Percentiles rank a stretch among this genome's conserved stretches.
phyloP scores from a whole-genome alignment of 2,888 invertebrate genomes.

The Eumacrocentrus americanus region DNA sequence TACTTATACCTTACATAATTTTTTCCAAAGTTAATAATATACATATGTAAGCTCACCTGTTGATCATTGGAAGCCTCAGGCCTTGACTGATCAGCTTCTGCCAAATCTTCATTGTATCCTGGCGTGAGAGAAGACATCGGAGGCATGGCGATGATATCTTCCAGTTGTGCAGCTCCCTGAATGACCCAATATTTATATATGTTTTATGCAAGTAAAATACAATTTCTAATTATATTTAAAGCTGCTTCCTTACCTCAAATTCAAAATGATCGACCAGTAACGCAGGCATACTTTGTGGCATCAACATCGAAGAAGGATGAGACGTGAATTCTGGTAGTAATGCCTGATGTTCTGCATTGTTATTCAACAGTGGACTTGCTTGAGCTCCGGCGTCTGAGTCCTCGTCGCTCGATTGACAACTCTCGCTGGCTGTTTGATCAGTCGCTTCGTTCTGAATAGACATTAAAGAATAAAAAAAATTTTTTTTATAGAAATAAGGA shows the following conservation, averaged over 20 bases:
- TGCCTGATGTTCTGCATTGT: slow-evolving; percentile 42
- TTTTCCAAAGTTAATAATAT: background rate
- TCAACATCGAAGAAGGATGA: slow-evolving; percentile 28
- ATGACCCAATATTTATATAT: too few species aligned
- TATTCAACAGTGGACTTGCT: slow-evolving; percentile 37
- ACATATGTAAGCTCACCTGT: slow-evolving; percentile 40
- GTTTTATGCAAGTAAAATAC: too few species aligned
- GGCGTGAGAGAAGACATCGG: slow-evolving; percentile 41
- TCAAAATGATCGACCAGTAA: slow-evolving; percentile 35
- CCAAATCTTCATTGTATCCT: slow-evolving; percentile 73
- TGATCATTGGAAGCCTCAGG: slow-evolving; percentile 55
- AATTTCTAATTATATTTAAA: too few species aligned
- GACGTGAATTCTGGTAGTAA: slow-evolving; percentile 37
- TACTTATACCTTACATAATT: too few species aligned
- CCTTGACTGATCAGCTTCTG: slow-evolving; percentile 81
- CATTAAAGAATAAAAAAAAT: slow-evolving; percentile 4
- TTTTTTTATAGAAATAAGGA: slow-evolving; percentile 1
- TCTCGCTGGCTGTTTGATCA: slow-evolving; percentile 53
- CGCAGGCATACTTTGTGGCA: slow-evolving; percentile 26
- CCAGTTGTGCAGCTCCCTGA: slow-evolving; percentile 40
- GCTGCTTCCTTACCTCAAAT: slow-evolving; percentile 31
- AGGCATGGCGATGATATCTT: slow-evolving; percentile 36
- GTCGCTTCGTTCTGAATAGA: slow-evolving; percentile 47
- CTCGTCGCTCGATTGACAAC: slow-evolving; percentile 54
- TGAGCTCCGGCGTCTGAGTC: slow-evolving; percentile 49